Evolutionary conservation across 1,140 invertebrate species (phyloP), one percentile per base, ranked within the genome.

Genomic region (Oncopeltus fasciatus): DNA sequence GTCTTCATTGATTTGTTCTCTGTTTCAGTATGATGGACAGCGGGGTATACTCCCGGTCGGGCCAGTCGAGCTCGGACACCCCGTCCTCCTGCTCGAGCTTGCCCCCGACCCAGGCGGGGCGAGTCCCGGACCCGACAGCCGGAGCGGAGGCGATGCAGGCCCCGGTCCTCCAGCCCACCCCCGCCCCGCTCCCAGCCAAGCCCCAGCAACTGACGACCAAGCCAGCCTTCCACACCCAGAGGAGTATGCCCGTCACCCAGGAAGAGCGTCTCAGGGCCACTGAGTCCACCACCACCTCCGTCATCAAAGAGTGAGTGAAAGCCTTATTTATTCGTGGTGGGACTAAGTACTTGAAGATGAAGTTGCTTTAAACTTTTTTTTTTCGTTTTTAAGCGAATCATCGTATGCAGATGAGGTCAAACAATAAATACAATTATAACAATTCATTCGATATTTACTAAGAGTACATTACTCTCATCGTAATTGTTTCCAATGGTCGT

Each of bases 21-120:
- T 16, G 64, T 66, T 2, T 62, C 71, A 27, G 62, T 63, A 46
- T 57, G 67, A 59, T 24, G 66, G 66, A 14, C 47, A 65, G 47
- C 70, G 69, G 57, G 20, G 62, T 64, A 28, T 64, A 59, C 57
- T 46, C 47, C 28, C 21, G 59, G 26, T 64, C 59, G 20, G 33
- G 27, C 1, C 47, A 33, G 18, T 47, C 49, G 29, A 59, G 58
- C 38, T 59, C 47, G 9, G 58, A 60, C 27, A 46, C 63, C 4
- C 58, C 58, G 38, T 64, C 59, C 16, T 53, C 58, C 46, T 60
- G 58, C 27, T 64, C 63, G 26, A 60, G 47, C 43, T n/a, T 44
- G 16, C 43, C 46, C 20, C 43, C 31, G 38, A 21, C 29, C 26
- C 20, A 31, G 43, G 44, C 46, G 27, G 21, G 33, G 16, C 43